phyloP scores from a whole-genome alignment of 1,140 invertebrate genomes.

The Watersipora subatra region DNA sequence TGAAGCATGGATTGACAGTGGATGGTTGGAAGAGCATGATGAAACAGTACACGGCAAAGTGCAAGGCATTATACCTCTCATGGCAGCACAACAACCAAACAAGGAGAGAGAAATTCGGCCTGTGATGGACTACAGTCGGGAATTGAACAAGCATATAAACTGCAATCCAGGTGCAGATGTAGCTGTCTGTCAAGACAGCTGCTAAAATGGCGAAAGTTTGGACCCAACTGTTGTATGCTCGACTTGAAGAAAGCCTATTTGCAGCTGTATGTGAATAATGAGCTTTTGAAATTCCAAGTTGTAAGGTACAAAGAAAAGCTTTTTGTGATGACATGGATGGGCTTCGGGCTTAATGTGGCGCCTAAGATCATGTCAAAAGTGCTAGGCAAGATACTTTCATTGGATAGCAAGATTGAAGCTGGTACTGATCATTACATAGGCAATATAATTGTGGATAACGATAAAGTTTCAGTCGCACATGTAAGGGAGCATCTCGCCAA shows the following conservation, averaged over 20 bases:
- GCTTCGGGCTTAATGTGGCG: conserved; percentile 1
- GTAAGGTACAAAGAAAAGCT: not conserved
- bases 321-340: not conserved
- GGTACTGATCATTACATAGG: not conserved
- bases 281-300: not conserved
- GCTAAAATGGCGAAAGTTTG: not conserved
- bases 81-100: not conserved
- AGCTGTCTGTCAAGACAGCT: not conserved
- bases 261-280: not conserved
- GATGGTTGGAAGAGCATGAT: not conserved
- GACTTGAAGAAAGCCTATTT: conserved; percentile 3
- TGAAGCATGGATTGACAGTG: not conserved
- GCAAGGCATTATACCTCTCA: not conserved
- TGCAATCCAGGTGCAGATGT: not conserved
- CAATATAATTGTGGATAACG: not conserved
- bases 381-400: not conserved
- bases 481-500: not conserved
- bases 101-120: conserved; percentile 1
- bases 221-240: not conserved
- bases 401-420: not conserved
- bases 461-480: not conserved
- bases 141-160: not conserved
- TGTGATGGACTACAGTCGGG: conserved; percentile 4
- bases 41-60: not conserved
- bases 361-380: conserved; percentile 3